Base-by-base conservation (phyloP, 2,797 vertebrate genomes). In the Hemitrygon akajei region DNA sequence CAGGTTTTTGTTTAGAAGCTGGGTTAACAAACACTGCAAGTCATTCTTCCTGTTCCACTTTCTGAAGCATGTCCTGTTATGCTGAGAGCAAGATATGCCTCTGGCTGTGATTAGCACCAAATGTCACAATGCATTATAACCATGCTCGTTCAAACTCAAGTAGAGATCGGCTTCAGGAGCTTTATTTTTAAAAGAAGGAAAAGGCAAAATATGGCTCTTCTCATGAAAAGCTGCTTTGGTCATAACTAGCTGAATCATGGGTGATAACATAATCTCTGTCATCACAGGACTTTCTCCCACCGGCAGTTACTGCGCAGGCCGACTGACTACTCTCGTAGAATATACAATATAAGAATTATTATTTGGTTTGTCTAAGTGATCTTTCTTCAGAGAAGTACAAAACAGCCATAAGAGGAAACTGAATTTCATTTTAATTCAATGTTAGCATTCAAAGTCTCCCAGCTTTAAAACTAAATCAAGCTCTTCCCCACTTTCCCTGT, bases 1-100 rank as follows among this genome's bases (percentile, higher is more conserved):
- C 56, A 94, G 81, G 94, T 91, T 93, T 95, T 80, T 89, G 93
- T 79, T 94, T 3, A 1, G 93, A 60, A 94, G 18, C 11, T 1
- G 82, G 79, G 7, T 80, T 84, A 92, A 69, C 0, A 3, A 95
- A 93, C 93, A 76, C 80, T 87, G 82, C 0, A 84, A 94, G 91
- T 94, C 94, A 81, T 94, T 82, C 93, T 82, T 93, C 37, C 0
- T 69, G 30, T 73, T 93, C 93, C 76, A 47, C 93, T 84, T 58
- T 77, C 34, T 0, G 69, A 93, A 25, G 16, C 87, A 66, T 66
- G 93, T 40, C 76, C 89, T 84, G 34, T 76, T 66, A 60, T 79
- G 18, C 93, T 9, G 75, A 69, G 86, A 89, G 80, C 81, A 86
- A 60, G 27, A 40, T 56, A 7, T 58, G 93, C 92, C 87, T 5